Evolutionary conservation across 1,140 invertebrate genomes (phyloP).

Genomic region (Drosophila pruinosa): DNA sequence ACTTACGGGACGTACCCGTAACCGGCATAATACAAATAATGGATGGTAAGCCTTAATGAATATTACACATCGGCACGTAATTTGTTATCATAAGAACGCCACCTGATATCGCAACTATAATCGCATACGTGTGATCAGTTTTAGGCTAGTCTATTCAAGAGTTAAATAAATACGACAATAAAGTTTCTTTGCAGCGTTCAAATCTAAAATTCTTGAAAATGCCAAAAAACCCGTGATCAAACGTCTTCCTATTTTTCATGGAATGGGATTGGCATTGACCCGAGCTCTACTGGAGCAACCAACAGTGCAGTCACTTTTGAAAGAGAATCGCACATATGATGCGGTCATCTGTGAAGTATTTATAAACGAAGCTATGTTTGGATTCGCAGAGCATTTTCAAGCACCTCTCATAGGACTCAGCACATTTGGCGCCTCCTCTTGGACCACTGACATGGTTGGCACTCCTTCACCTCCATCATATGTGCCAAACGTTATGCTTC

Average conservation of each 20-base stretch:
- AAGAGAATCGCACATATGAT: constrained; percentile 64
- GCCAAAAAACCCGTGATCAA: neutral
- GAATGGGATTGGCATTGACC: constrained; percentile 49
- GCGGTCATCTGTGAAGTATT: constrained; percentile 71
- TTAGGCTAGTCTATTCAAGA: neutral
- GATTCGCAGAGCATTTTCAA: constrained; percentile 65
- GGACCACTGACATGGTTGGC: constrained; percentile 72
- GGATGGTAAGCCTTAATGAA: constrained; percentile 40
- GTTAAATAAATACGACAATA: neutral
- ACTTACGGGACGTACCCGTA: constrained; percentile 82
- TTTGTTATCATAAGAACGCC: constrained; percentile 28
- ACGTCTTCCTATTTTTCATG: constrained; percentile 5
- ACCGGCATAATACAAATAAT: constrained; percentile 31
- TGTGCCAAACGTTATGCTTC: constrained; percentile 68
- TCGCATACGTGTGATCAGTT: neutral
- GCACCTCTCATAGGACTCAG: constrained; percentile 65
- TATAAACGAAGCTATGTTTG: constrained; percentile 68
- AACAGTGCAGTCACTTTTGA: constrained; percentile 45
- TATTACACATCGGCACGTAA: constrained; percentile 35
- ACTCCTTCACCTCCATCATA: constrained; percentile 81
- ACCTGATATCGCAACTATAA: constrained; percentile 7
- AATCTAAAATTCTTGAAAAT: constrained; percentile 23
- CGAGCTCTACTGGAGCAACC: constrained; percentile 40
- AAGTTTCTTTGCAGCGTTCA: constrained; percentile 16
- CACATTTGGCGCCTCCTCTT: constrained; percentile 64